Evolutionary conservation across 2,797 vertebrate species (phyloP).

Genomic region (Rhabdomys pumilio): DNA sequence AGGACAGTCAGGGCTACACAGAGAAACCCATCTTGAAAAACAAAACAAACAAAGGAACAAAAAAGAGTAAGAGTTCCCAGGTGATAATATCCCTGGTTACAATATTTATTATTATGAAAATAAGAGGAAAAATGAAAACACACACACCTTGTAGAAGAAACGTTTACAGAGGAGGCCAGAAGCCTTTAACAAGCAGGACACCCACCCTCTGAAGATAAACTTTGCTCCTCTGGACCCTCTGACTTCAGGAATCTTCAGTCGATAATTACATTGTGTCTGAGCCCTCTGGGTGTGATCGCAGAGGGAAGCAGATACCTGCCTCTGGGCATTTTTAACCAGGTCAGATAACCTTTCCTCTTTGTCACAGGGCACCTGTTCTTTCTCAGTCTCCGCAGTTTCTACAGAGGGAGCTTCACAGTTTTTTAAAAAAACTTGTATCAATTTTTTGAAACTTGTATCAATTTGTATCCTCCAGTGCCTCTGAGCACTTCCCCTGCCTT

Average conservation of each 20-base stretch:
- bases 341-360: neutral
- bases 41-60: too few species aligned
- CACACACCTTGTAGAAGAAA: neutral
- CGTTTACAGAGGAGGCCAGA: too few species aligned
- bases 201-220: neutral
- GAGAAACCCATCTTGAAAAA: too few species aligned
- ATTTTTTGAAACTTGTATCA: neutral
- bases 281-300: too few species aligned
- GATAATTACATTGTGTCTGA: neutral
- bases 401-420: neutral
- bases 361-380: neutral
- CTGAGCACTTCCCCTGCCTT: neutral
- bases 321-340: neutral
- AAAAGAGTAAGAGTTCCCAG: neutral
- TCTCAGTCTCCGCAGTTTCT: neutral
- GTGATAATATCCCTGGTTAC: neutral
- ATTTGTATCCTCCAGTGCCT: neutral
- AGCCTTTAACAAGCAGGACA: too few species aligned
- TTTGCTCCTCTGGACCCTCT: neutral
- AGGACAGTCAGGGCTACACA: too few species aligned
- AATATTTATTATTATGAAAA: neutral
- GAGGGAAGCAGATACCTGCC: neutral
- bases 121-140: neutral
- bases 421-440: neutral
- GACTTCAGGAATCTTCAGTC: neutral